Evolutionary conservation across 1,140 invertebrate species (phyloP), one percentile per base, ranked within the genome.

Genomic region (Drosophila sulfurigaster): DNA sequence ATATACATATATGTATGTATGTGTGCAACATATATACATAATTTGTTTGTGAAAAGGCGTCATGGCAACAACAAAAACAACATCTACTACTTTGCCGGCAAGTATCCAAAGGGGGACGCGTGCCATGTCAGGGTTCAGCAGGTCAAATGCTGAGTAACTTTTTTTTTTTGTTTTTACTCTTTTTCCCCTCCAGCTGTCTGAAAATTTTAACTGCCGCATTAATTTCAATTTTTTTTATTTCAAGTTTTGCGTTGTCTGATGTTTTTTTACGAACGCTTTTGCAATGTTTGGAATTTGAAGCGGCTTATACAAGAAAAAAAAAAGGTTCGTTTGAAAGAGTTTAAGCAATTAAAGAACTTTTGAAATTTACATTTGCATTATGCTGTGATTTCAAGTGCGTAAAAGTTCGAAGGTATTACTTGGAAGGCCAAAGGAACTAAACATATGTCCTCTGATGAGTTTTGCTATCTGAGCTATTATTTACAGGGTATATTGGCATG

Each of bases 1-100:
- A 28, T 38, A 70, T 58, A 28, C 3, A 65, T 63, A 75, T 59
- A 63, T 45, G 67, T 54, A 57, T 67, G 54, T 59, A 28, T 68
- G 64, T 75, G 49, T 51, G 63, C 66, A 70, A 38, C 46, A 64
- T 59, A 62, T 56, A 57, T 77, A 64, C 46, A 49, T 56, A 70
- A 75, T 70, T 58, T 70, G 66, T 75, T 70, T 70, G 52, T 63
- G 13, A 52, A 57, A 56, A 56, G 38, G 46, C 73, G 58, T 81
- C 81, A 78, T 78, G 73, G 65, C 75, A 80, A 75, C 75, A 77
- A 72, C 63, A 70, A 75, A 48, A 78, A 65, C 51, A 57, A 49
- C 43, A 32, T 5, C 32, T 7, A 32, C 32, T 32, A 32, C 5
- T 38, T 38, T 10, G 35, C 35, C 35, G 63, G 58, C 73, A 79